Evolutionary conservation across 2,797 vertebrate species (phyloP), one percentile per base, ranked within the genome.

Genomic region (Etheostoma perlongum): DNA sequence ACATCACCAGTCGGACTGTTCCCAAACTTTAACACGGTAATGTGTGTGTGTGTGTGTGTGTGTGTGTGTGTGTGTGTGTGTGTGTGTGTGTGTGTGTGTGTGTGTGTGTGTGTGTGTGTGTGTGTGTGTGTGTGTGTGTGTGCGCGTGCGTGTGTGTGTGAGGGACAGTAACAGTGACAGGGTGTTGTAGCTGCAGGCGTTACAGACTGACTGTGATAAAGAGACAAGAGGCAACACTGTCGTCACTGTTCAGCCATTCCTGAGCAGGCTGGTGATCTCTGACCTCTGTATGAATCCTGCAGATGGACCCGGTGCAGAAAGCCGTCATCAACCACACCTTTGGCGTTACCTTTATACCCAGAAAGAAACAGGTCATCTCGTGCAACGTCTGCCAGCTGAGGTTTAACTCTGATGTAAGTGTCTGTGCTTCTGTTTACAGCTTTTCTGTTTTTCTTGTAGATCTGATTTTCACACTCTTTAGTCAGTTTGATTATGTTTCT

Each of bases 261-360:
- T 15, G 47, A 76, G 67, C 59, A 40, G 42, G 14, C 44, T 30
- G 49, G 0, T 73, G 74, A 89, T 81, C 75, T 87, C 64, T 88
- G 68, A 84, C 82, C 60, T 84, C 47, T 85, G 54, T 72, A 54
- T 77, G 27, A 21, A 42, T 91, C 91, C 88, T 95, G 95, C 94
- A 99, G 98, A 99, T 99, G 98, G 98, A 99, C 94, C 98, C 98
- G 18, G 97, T 99, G 85, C 98, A 99, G 94, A 99, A 99, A 92
- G 98, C 98, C 23, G 97, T 99, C 61, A 99, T 99, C 93, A 99
- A 99, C 93, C 98, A 99, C 93, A 99, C 98, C 1, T 99, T 99
- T 92, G 98, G 98, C 62, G 97, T 99, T 67, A 97, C 96, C 72
- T 94, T 97, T 94, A 96, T 96, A 71, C 96, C 96, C 67, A 99